Evolutionary conservation across 2,113 vertebrate genomes (phyloP), one percentile per base, ranked within the genome.

Genomic region (Neodontobutis hainanensis): DNA sequence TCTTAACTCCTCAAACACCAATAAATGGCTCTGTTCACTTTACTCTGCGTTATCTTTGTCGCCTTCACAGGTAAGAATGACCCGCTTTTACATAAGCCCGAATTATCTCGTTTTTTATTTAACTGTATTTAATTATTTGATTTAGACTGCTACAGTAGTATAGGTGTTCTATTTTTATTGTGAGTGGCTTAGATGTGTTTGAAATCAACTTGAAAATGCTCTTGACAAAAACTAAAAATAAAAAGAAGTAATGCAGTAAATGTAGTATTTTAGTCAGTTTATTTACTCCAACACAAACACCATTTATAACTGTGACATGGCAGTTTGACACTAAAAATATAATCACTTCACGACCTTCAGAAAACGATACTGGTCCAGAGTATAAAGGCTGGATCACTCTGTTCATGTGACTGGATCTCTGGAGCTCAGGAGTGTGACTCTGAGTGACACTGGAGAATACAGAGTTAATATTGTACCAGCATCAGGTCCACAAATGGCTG

Each of bases 401-500:
- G 3, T 46, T 77, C 55, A 5, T 0, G 0, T 60, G 55, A 82
- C 66, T 65, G 80, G 51, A 42, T 84, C 85, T 77, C 75, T 90
- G 72, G 72, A 80, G 74, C 84, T 90, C 75, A 61, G 65, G 14
- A 55, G 53, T 46, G 68, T 90, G 61, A 0, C 49, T 61, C 8
- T 52, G 2, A 8, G 0, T 36, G 90, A 91, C 49, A 57, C 1
- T 49, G 88, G 87, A 75, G 0, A 1, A 1, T 90, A 87, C 59
- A 0, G 0, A 0, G 16, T 84, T 14, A 4, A 0, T 0, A 8
- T 79, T 10, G 0, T 0, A 0, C 1, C 15, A 9, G 0, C 0
- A 36, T 10, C 0, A 12, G 52, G 0, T 27, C 0, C 0, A 0
- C 0, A 0, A 0, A 0, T 1, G 9, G 0, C 0, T 0, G 77